These are phyloP conservation scores for Romanogobio albipinnatus DNA, from an alignment of 2,113 vertebrate genomes.

Conservation along the genomic window DNA sequence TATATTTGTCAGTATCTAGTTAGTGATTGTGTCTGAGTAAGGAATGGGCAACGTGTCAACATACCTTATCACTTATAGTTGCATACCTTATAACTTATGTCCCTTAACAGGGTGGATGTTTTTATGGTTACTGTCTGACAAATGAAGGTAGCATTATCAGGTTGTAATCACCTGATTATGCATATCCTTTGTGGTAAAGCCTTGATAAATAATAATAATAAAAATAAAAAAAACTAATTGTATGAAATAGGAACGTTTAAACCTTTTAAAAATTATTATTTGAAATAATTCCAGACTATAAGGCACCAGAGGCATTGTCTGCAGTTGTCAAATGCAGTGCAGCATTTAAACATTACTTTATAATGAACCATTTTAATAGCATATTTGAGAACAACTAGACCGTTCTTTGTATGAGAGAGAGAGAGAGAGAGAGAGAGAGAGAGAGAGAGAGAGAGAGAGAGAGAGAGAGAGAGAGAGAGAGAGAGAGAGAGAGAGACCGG, in stretches of 20 bases:
- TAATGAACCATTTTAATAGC: neutral
- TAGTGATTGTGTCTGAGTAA: neutral
- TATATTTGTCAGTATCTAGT: too few relatives aligned
- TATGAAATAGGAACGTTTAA: neutral
- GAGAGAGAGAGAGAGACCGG: too few relatives aligned
- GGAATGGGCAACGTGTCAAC: neutral
- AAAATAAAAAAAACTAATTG: too few relatives aligned
- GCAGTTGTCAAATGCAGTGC: neutral
- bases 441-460: too few relatives aligned
- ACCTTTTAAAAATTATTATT: neutral
- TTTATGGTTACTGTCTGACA: neutral
- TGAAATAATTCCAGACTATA: neutral
- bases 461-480: too few relatives aligned
- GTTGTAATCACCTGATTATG: neutral
- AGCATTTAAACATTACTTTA: neutral
- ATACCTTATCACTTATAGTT: neutral
- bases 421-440: too few relatives aligned
- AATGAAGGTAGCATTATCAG: neutral
- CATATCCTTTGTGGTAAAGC: neutral
- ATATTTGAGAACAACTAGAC: neutral
- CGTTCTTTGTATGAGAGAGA: too few relatives aligned
- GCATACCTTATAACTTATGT: neutral
- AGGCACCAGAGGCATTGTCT: neutral
- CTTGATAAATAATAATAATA: neutral
- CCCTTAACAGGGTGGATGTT: neutral